These are phyloP conservation scores for Papilio polyxenes DNA, from an alignment of 1,140 invertebrate species.

Conservation along the genomic window DNA sequence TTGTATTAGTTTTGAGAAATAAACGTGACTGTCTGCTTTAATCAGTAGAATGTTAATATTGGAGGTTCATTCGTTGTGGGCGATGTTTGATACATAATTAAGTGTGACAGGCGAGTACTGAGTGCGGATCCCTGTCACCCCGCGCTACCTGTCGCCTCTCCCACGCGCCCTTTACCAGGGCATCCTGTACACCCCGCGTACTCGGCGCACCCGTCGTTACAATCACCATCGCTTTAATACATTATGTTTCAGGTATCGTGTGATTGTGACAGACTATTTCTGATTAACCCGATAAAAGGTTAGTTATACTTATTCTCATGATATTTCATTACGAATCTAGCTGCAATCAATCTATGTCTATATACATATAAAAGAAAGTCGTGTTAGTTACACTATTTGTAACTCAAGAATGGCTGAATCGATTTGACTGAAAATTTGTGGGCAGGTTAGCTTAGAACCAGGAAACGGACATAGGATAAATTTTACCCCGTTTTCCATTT, in stretches of 20 bases:
- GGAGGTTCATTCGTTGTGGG: neutral
- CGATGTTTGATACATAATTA: slow-evolving; percentile 14
- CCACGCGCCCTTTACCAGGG: neutral
- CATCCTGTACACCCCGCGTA: neutral
- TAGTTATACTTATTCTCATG: too few species aligned
- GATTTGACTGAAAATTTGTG: too few species aligned
- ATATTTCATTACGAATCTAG: neutral
- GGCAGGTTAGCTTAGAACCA: too few species aligned
- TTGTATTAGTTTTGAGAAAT: neutral
- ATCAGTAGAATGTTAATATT: neutral
- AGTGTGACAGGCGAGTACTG: slow-evolving; percentile 14
- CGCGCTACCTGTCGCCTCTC: neutral
- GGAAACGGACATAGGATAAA: too few species aligned
- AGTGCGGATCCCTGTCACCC: slow-evolving; percentile 16
- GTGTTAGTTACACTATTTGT: too few species aligned
- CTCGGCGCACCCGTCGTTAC: too few species aligned
- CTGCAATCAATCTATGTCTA: too few species aligned
- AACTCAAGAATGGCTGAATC: too few species aligned
- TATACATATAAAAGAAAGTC: too few species aligned
- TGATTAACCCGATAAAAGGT: neutral
- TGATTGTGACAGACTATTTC: neutral
- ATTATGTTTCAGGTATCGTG: neutral
- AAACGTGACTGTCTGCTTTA: neutral
- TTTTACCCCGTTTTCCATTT: too few species aligned
- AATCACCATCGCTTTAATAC: neutral